A percentile compares a stretch with the other conserved stretches of the same genome.
Conservation (phyloP, 2,113 vertebrate species). For the Neodon shergylaensis region DNA sequence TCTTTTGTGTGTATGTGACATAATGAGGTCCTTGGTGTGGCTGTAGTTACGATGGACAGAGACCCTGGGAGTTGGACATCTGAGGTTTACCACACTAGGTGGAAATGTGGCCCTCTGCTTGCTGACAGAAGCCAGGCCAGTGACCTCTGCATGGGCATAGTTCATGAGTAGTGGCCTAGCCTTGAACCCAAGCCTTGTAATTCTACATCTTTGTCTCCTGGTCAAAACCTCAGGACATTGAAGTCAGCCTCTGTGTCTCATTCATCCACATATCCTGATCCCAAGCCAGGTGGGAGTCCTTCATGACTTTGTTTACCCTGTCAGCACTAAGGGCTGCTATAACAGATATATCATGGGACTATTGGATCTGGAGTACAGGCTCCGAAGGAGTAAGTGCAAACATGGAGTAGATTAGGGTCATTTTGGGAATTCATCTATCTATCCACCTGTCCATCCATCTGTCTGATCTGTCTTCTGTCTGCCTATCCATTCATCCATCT, state of each 20-base stretch:
- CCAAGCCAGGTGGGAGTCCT: background rate
- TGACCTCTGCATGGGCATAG: background rate
- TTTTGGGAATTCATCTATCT: background rate
- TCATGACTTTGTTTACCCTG: background rate
- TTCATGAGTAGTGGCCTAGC: fast-evolving
- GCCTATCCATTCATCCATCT: background rate
- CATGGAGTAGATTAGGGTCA: too few relatives aligned
- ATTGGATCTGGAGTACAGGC: background rate
- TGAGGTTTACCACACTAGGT: background rate
- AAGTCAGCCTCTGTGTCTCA: background rate
- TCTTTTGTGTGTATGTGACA: background rate
- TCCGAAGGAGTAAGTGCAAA: fast-evolving
- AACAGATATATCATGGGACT: background rate
- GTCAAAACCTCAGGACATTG: background rate
- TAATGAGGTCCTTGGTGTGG: background rate
- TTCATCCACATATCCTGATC: background rate
- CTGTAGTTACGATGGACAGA: background rate
- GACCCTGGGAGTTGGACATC: background rate
- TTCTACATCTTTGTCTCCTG: background rate
- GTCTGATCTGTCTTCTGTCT: background rate
- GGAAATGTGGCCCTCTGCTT: background rate
- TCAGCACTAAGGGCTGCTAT: too few relatives aligned
- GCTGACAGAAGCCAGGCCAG: background rate
- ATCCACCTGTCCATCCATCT: background rate
- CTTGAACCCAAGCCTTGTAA: background rate